Evolutionary conservation across 2,888 invertebrate genomes (phyloP).

Genomic region (Chrysodeixis includens): DNA sequence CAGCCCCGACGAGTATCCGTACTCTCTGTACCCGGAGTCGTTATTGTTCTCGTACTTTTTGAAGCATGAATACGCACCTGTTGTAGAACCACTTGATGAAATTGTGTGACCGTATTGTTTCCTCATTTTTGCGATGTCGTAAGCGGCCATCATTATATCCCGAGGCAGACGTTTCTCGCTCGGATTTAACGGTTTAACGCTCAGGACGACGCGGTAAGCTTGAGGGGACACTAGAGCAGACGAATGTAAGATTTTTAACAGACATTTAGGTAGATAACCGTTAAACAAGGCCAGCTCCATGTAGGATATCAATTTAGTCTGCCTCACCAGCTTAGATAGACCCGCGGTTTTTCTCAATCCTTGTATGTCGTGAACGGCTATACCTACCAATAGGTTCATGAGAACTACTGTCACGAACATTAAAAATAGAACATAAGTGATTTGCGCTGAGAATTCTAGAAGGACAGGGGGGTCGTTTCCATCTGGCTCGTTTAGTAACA

Average conservation of each 20-base stretch:
- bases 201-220: slow-evolving; percentile 94
- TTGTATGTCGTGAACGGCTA: slow-evolving; percentile 96
- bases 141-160: slow-evolving; percentile 94
- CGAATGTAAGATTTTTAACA: slow-evolving; percentile 93
- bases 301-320: slow-evolving; percentile 96
- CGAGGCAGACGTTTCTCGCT: slow-evolving; percentile 94
- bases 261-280: slow-evolving; percentile 93
- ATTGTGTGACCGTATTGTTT: slow-evolving; percentile 92
- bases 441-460: slow-evolving; percentile 94
- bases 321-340: slow-evolving; percentile 94
- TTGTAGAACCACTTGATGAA: slow-evolving; percentile 91
- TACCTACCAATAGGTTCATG: slow-evolving; percentile 96
- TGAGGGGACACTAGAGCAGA: slow-evolving; percentile 94
- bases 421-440: slow-evolving; percentile 94
- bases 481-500: slow-evolving; percentile 93
- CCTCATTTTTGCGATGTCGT: slow-evolving; percentile 93
- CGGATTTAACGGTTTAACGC: slow-evolving; percentile 95
- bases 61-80: slow-evolving; percentile 90
- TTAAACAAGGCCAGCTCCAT: slow-evolving; percentile 95
- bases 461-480: slow-evolving; percentile 93
- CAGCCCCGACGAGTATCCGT: slow-evolving; percentile 88
- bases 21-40: slow-evolving; percentile 85
- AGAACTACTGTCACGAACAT: slow-evolving; percentile 95
- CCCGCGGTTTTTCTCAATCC: slow-evolving; percentile 96
- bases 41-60: slow-evolving; percentile 91